A percentile compares a stretch with the other conserved stretches of the same genome.
Evolutionary conservation across 2,888 invertebrate species (phyloP).

Genomic region (Rosalia funebris): DNA sequence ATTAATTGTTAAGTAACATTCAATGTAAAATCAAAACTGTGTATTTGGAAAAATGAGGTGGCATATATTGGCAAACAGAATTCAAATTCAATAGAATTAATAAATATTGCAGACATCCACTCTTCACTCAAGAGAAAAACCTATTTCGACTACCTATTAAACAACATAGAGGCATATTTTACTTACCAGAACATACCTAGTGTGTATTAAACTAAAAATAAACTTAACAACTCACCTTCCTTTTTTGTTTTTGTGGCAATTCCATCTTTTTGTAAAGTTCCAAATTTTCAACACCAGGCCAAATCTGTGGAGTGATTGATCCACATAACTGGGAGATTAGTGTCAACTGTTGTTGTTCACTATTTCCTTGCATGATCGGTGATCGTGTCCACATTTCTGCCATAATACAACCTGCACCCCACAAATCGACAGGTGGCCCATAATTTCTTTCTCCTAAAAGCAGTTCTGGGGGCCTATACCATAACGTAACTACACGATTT

Average conservation of each 20-base stretch:
- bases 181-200: too few species aligned
- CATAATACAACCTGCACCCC: constrained; percentile 99
- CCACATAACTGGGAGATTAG: constrained; percentile 97
- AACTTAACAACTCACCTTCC: constrained; percentile 78
- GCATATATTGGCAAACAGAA: too few species aligned
- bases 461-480: constrained; percentile 86
- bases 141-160: too few species aligned
- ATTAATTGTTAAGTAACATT: too few species aligned
- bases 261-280: constrained; percentile 91
- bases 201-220: too few species aligned
- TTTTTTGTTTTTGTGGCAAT: constrained; percentile 85
- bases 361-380: constrained; percentile 95
- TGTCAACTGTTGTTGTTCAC: constrained; percentile 95
- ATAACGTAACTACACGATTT: constrained; percentile 96
- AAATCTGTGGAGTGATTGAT: constrained; percentile 90
- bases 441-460: constrained; percentile 90
- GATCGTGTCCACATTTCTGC: constrained; percentile 99
- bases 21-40: too few species aligned
- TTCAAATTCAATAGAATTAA: too few species aligned
- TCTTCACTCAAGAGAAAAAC: too few species aligned
- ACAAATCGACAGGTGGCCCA: constrained; percentile 96
- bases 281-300: constrained; percentile 92
- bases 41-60: too few species aligned
- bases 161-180: too few species aligned
- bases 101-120: too few species aligned